Evolutionary conservation across 2,888 invertebrate genomes (phyloP).

Genomic region (Calameuta filiformis): DNA sequence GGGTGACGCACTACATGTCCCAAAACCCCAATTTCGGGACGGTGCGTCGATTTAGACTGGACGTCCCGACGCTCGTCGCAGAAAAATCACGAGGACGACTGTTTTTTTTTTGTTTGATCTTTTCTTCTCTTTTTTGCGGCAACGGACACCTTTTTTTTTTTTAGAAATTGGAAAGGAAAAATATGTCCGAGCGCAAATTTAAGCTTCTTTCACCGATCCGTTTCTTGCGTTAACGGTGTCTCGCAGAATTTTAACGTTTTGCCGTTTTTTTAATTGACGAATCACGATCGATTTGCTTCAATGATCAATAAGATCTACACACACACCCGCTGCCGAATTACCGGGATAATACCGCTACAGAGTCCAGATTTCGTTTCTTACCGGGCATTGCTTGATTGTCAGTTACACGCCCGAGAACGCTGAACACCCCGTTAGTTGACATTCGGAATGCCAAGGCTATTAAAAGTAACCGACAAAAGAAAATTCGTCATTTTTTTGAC

Average conservation of each 20-base stretch:
- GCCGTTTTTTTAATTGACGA: not conserved
- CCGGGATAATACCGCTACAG: not conserved
- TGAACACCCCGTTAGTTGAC: not conserved
- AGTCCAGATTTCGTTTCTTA: not conserved
- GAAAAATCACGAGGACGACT: not conserved
- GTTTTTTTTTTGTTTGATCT: not conserved
- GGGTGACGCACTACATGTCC: slow-evolving; percentile 18
- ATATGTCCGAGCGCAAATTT: not conserved
- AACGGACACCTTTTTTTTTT: not conserved
- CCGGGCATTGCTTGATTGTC: not conserved
- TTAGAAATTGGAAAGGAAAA: not conserved
- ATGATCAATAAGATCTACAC: not conserved
- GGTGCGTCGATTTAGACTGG: not conserved
- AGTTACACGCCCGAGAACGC: not conserved
- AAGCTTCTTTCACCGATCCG: not conserved
- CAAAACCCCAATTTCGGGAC: slow-evolving; percentile 31
- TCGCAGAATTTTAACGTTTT: not conserved
- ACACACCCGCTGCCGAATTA: not conserved
- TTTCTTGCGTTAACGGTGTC: not conserved
- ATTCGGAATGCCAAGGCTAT: not conserved
- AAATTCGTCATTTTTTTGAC: not conserved
- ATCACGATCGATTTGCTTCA: not conserved
- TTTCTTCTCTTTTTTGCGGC: slow-evolving; percentile 8
- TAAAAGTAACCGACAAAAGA: not conserved
- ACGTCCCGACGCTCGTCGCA: not conserved